phyloP scores from a whole-genome alignment of 1,140 invertebrate genomes.

The Drosophila leontia region DNA sequence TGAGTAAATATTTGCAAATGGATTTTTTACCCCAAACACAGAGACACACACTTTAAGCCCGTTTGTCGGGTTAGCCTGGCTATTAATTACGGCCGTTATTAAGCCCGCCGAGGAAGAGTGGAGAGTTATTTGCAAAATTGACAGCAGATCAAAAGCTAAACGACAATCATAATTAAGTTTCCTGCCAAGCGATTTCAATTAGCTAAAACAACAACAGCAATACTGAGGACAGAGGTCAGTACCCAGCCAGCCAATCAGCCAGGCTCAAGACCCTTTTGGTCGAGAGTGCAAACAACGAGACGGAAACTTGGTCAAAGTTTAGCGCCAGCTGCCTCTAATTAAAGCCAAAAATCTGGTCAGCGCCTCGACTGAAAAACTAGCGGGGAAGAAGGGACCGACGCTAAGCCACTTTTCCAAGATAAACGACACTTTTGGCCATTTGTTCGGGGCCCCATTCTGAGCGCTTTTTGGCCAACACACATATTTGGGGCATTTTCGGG shows the following conservation, averaged over 20 bases:
- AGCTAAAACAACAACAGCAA: slow-evolving; percentile 53
- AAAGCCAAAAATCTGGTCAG: slow-evolving; percentile 51
- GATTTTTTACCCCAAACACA: slow-evolving; percentile 22
- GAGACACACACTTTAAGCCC: slow-evolving; percentile 4
- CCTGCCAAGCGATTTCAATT: slow-evolving; percentile 72
- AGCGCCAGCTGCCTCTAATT: slow-evolving; percentile 67
- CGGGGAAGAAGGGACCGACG: neutral
- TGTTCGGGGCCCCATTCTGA: slow-evolving; percentile 41
- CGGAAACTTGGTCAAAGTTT: slow-evolving; percentile 73
- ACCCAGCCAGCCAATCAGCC: slow-evolving; percentile 12
- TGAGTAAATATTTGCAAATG: slow-evolving; percentile 43
- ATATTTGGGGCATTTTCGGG: slow-evolving; percentile 29
- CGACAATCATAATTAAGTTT: slow-evolving; percentile 66
- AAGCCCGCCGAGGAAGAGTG: neutral
- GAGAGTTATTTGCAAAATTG: slow-evolving; percentile 17
- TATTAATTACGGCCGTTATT: slow-evolving; percentile 15
- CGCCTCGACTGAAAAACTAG: slow-evolving; percentile 4
- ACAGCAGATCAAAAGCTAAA: slow-evolving; percentile 51
- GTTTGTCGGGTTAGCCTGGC: neutral
- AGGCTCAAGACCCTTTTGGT: slow-evolving; percentile 30
- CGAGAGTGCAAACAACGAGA: slow-evolving; percentile 36
- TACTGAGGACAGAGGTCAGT: slow-evolving; percentile 20
- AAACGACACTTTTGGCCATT: slow-evolving; percentile 76
- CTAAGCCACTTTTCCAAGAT: slow-evolving; percentile 54
- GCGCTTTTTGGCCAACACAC: slow-evolving; percentile 26